These are phyloP conservation scores for Pitta sordida DNA, from an alignment of 2,113 vertebrate species.

Conservation along the genomic window DNA sequence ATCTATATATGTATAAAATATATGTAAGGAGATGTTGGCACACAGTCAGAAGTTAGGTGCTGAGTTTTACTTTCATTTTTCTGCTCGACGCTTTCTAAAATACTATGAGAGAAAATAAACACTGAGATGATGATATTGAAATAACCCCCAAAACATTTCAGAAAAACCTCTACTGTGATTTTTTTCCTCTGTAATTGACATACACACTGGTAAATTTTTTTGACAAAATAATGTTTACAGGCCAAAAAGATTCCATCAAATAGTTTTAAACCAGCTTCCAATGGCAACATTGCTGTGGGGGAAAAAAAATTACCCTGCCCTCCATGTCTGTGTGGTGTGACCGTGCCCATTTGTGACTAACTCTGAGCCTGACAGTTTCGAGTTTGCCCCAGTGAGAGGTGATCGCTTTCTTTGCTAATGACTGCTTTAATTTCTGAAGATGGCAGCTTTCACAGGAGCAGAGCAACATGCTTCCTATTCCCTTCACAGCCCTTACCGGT, in stretches of 20 bases:
- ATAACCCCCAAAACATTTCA: not conserved
- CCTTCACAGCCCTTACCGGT: not conserved
- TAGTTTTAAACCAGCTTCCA: not conserved
- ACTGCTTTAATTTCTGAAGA: not conserved
- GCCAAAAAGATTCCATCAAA: not conserved
- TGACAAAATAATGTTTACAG: not conserved
- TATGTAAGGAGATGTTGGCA: not conserved
- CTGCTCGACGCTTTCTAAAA: not conserved
- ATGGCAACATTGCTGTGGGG: not conserved
- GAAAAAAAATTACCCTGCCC: not conserved
- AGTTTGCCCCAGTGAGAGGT: not conserved
- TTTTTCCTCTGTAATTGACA: not conserved
- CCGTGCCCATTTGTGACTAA: not conserved
- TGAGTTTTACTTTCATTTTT: not conserved
- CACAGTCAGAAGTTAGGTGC: not conserved
- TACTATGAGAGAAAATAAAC: not conserved
- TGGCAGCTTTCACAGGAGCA: not conserved
- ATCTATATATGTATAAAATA: too few relatives aligned
- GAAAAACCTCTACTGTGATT: not conserved
- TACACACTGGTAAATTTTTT: not conserved
- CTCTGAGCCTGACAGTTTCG: rapidly evolving
- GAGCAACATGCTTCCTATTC: not conserved
- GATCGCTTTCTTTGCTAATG: rapidly evolving
- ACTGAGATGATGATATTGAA: not conserved
- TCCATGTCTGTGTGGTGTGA: not conserved